Evolutionary conservation across 1,140 invertebrate species (phyloP).

Genomic region (Calephelis virginiensis): DNA sequence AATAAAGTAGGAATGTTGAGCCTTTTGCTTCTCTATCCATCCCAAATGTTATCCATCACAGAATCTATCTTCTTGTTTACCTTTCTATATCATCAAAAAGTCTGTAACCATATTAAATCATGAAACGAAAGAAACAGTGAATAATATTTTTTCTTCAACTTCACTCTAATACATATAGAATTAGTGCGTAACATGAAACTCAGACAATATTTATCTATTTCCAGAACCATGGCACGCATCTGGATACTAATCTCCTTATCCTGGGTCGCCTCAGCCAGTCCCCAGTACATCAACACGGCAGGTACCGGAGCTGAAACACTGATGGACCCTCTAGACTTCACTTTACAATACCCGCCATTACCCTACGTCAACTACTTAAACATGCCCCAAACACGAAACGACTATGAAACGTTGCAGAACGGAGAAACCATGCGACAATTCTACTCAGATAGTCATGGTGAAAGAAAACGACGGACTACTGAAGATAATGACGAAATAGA

Average conservation of each 20-base stretch:
- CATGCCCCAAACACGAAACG: slow-evolving; percentile 33
- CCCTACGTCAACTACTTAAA: slow-evolving; percentile 51
- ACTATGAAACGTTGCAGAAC: slow-evolving; percentile 43
- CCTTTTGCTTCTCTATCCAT: too few species aligned
- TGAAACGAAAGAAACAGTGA: too few species aligned
- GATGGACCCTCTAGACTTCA: slow-evolving; percentile 39
- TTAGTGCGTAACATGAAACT: not conserved
- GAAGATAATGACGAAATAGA: slow-evolving; percentile 34
- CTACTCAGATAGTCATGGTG: slow-evolving; percentile 29
- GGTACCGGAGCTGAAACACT: slow-evolving; percentile 36
- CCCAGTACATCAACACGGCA: slow-evolving; percentile 58
- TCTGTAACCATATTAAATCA: too few species aligned
- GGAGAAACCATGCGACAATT: slow-evolving; percentile 31
- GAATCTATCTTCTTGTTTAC: too few species aligned
- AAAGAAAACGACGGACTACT: slow-evolving; percentile 40
- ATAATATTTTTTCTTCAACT: too few species aligned
- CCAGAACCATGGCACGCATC: slow-evolving; percentile 60
- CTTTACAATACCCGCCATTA: slow-evolving; percentile 42
- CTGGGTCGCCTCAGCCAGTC: slow-evolving; percentile 57
- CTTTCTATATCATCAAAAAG: too few species aligned
- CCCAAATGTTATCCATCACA: too few species aligned
- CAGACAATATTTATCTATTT: slow-evolving; percentile 31
- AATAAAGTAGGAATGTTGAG: too few species aligned
- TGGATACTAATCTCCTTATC: slow-evolving; percentile 59
- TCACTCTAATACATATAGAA: too few species aligned